Conservation (phyloP, 2,113 vertebrate species). For the Nematolebias whitei region DNA sequence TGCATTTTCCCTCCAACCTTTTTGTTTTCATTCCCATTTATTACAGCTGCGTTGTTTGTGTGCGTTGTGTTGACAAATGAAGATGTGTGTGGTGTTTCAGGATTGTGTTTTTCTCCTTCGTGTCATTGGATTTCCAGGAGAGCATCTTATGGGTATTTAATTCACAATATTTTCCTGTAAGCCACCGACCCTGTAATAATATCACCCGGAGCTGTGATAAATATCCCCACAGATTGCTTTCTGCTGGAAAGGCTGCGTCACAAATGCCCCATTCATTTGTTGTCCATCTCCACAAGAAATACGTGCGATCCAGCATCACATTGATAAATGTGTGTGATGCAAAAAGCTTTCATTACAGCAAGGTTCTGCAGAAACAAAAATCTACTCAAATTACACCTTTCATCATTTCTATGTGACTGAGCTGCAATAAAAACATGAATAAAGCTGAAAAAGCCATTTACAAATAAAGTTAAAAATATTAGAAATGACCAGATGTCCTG, state of each 20-base stretch:
- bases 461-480: neutral
- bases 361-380: neutral
- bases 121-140: neutral
- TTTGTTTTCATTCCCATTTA: conserved; percentile 13
- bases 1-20: too few relatives aligned
- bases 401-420: conserved; percentile 2
- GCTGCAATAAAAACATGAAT: conserved; percentile 5
- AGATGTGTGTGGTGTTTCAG: neutral
- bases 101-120: neutral
- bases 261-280: conserved; percentile 12
- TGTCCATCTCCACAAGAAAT: conserved; percentile 1
- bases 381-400: neutral
- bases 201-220: too few relatives aligned
- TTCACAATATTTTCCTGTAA: neutral
- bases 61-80: neutral
- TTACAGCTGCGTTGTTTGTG: conserved; percentile 1
- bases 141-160: neutral
- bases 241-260: neutral
- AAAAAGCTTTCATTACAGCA: conserved; percentile 4
- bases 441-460: neutral
- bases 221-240: neutral
- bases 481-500: neutral
- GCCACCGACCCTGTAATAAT: neutral
- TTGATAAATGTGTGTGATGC: conserved; percentile 1
- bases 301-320: neutral